Evolutionary conservation across 2,888 invertebrate genomes (phyloP).

Genomic region (Pyrochroa serraticornis): DNA sequence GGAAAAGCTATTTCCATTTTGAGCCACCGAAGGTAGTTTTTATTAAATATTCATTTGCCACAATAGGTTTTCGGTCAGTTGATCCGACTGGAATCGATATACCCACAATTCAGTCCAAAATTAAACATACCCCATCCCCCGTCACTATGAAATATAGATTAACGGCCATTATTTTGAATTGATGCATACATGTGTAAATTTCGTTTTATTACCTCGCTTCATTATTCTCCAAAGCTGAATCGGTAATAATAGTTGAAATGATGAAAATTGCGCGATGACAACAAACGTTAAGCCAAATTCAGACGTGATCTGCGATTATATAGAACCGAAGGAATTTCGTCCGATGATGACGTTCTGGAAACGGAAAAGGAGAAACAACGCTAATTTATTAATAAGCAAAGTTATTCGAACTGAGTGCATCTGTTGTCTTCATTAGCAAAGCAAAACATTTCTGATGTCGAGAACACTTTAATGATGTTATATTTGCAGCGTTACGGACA

Average conservation of each 20-base stretch:
- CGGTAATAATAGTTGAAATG: slow-evolving; percentile 29
- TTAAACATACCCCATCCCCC: slow-evolving; percentile 42
- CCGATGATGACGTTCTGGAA: slow-evolving; percentile 17
- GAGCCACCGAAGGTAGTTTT: slow-evolving; percentile 36
- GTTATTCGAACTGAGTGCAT: slow-evolving; percentile 37
- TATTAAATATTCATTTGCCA: slow-evolving; percentile 48
- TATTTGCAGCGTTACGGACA: slow-evolving; percentile 47
- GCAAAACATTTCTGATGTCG: slow-evolving; percentile 46
- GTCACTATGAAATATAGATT: slow-evolving; percentile 49
- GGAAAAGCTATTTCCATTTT: slow-evolving; percentile 45
- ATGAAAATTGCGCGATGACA: neutral
- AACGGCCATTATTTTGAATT: slow-evolving; percentile 40
- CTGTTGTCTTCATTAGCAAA: slow-evolving; percentile 50
- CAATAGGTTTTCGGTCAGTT: slow-evolving; percentile 38
- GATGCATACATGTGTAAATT: slow-evolving; percentile 50
- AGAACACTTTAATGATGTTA: slow-evolving; percentile 51
- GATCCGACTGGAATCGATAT: slow-evolving; percentile 38
- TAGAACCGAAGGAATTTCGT: slow-evolving; percentile 16
- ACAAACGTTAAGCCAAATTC: slow-evolving; percentile 23
- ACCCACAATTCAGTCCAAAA: slow-evolving; percentile 42
- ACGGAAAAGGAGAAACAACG: slow-evolving; percentile 20
- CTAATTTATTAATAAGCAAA: slow-evolving; percentile 36
- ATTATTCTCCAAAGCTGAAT: slow-evolving; percentile 45
- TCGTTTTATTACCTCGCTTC: slow-evolving; percentile 49
- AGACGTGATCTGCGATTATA: slow-evolving; percentile 19